These are phyloP conservation scores for Harmothoe impar DNA, from an alignment of 2,888 invertebrate genomes.

Conservation along the genomic window DNA sequence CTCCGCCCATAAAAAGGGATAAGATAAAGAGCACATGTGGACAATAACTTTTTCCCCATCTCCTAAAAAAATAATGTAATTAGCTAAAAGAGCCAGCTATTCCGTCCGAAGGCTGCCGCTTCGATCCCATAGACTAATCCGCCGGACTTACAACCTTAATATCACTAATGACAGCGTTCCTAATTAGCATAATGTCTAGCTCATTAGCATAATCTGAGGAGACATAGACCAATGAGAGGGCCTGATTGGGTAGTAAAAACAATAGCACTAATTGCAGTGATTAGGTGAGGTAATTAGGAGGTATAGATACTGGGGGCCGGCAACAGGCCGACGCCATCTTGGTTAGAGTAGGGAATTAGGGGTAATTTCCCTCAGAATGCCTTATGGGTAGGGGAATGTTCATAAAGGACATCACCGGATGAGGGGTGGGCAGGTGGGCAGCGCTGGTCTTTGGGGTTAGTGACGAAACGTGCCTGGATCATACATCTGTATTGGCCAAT, in stretches of 20 bases:
- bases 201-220: constrained; percentile 2
- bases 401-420: too few relatives aligned
- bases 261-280: neutral
- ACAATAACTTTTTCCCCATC: neutral
- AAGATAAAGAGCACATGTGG: neutral
- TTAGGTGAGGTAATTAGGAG: constrained; percentile 20
- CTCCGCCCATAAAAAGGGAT: too few relatives aligned
- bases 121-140: neutral
- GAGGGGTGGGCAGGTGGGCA: too few relatives aligned
- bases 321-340: too few relatives aligned
- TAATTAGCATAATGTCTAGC: neutral
- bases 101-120: neutral
- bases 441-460: too few relatives aligned
- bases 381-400: too few relatives aligned
- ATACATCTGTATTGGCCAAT: too few relatives aligned
- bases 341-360: neutral
- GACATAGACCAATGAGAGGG: neutral
- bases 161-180: neutral
- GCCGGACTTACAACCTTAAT: neutral
- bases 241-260: neutral
- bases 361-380: neutral
- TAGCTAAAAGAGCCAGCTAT: neutral
- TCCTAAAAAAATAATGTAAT: neutral
- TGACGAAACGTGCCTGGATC: too few relatives aligned
- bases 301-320: neutral